Conservation (phyloP, 2,113 vertebrate species). For the Psammodynastes pulverulentus region DNA sequence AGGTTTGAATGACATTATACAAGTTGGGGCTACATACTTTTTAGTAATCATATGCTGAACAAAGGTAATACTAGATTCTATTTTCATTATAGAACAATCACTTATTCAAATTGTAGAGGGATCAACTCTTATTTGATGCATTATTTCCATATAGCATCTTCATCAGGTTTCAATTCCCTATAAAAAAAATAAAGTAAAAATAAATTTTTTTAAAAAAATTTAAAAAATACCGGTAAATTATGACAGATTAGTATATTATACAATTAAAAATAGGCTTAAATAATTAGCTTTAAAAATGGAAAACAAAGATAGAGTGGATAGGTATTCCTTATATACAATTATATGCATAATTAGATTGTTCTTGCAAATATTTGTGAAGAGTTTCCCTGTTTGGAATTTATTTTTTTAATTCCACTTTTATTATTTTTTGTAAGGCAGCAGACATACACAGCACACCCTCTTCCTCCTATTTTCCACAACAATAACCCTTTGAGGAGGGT, state of each 20-base stretch:
- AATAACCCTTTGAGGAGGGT: neutral
- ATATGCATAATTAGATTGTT: neutral
- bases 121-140: slow-evolving; percentile 37
- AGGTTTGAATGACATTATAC: neutral
- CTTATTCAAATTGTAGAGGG: slow-evolving; percentile 32
- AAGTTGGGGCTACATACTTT: neutral
- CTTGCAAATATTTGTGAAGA: neutral
- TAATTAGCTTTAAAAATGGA: neutral
- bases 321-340: neutral
- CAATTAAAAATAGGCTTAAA: neutral
- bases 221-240: slow-evolving; percentile 22
- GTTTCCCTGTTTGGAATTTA: neutral
- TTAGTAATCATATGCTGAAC: neutral
- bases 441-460: neutral
- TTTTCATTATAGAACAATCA: slow-evolving; percentile 46
- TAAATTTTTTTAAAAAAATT: too few relatives aligned
- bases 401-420: neutral
- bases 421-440: neutral
- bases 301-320: neutral
- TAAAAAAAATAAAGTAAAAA: too few relatives aligned
- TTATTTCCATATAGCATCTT: slow-evolving; percentile 91
- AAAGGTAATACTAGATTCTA: slow-evolving; percentile 6
- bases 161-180: slow-evolving; percentile 87
- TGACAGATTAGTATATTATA: neutral
- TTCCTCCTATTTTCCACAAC: neutral